A percentile compares a stretch with the other conserved stretches of the same genome.
These are phyloP conservation scores for Magallana ariakensis DNA, from an alignment of 1,140 invertebrate species.

Conservation along the genomic window DNA sequence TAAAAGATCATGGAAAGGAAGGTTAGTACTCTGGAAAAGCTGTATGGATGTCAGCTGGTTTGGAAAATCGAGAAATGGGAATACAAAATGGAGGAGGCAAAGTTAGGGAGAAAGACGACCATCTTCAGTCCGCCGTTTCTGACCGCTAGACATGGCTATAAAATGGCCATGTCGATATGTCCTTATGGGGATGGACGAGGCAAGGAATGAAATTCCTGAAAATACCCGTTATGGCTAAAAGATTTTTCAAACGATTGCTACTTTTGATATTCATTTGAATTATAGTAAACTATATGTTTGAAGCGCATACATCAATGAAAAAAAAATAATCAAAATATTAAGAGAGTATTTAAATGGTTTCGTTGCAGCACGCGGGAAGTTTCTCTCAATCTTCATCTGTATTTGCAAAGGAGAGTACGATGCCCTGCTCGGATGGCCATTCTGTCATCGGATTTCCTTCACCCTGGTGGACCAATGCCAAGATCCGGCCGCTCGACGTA, in stretches of 20 bases:
- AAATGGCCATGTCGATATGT: constrained; percentile 88
- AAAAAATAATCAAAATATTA: too few relatives aligned
- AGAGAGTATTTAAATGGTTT: neutral
- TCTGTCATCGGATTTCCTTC: constrained; percentile 94
- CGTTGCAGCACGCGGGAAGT: constrained; percentile 83
- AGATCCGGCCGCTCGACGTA: constrained; percentile 85
- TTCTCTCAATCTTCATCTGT: constrained; percentile 95
- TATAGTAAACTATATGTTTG: too few relatives aligned
- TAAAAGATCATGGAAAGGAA: constrained; percentile 50
- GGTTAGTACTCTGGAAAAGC: constrained; percentile 69
- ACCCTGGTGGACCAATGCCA: constrained; percentile 94
- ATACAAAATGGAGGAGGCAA: constrained; percentile 71
- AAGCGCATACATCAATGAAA: too few relatives aligned
- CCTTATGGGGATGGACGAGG: constrained; percentile 96
- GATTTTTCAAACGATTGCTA: too few relatives aligned
- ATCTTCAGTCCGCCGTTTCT: constrained; percentile 93
- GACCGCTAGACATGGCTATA: constrained; percentile 96
- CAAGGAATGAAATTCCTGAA: constrained; percentile 67
- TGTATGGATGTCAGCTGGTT: constrained; percentile 87
- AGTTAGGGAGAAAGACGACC: constrained; percentile 70
- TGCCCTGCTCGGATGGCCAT: constrained; percentile 95
- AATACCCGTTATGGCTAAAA: too few relatives aligned
- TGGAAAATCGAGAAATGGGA: constrained; percentile 94
- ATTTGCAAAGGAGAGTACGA: constrained; percentile 96
- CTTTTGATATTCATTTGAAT: too few relatives aligned